Evolutionary conservation across 2,888 invertebrate species (phyloP).

Genomic region (Spicauda simplicius): DNA sequence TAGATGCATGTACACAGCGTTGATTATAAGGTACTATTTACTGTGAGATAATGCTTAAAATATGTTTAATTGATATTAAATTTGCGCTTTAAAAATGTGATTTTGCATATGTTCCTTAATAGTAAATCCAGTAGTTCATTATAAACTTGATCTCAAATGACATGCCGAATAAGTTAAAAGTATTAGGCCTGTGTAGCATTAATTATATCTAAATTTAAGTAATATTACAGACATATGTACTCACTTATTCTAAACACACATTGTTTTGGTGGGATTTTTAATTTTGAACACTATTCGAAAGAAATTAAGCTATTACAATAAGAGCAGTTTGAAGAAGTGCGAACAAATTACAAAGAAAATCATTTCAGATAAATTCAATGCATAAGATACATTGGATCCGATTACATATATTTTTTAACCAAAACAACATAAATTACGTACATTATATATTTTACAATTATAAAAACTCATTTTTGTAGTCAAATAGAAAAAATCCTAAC

Average conservation of each 20-base stretch:
- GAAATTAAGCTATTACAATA: background rate
- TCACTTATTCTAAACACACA: conserved; percentile 18
- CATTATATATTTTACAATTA: too few relatives aligned
- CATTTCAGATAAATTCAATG: too few relatives aligned
- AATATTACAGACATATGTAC: conserved; percentile 2
- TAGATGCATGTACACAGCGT: conserved; percentile 17
- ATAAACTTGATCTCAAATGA: background rate
- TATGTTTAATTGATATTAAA: background rate
- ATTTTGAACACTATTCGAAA: conserved; percentile 41
- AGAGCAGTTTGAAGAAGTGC: background rate
- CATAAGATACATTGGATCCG: too few relatives aligned
- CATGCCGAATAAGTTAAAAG: background rate
- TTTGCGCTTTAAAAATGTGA: background rate
- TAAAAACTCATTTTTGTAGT: background rate
- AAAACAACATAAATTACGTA: too few relatives aligned
- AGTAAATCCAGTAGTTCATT: background rate
- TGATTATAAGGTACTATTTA: conserved; percentile 1
- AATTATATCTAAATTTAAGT: conserved; percentile 12
- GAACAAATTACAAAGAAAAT: background rate
- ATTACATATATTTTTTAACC: too few relatives aligned
- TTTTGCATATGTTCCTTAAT: background rate
- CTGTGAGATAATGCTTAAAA: conserved; percentile 8
- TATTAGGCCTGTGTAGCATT: conserved; percentile 8
- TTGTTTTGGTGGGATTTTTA: conserved; percentile 48
- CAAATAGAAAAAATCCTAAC: background rate